Percentiles rank a stretch among this genome's conserved stretches.
These are phyloP conservation scores for Tenodera sinensis DNA, from an alignment of 2,888 invertebrate species.

Conservation along the genomic window DNA sequence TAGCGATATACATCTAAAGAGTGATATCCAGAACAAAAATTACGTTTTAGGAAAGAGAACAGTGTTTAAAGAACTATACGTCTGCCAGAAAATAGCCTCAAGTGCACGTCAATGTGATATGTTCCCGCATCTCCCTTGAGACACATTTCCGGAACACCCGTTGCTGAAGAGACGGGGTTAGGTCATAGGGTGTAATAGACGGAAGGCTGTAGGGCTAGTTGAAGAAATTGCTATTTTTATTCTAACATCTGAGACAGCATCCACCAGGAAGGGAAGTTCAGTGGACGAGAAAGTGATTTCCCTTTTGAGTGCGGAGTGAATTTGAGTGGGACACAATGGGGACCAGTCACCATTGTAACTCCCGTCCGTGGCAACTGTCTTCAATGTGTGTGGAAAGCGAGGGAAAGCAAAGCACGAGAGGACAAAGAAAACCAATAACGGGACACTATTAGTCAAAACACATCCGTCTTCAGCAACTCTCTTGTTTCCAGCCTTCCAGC, in stretches of 20 bases:
- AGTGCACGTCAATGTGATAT: no score
- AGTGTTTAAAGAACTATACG: no score
- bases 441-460: neutral
- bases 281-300: conserved; percentile 17
- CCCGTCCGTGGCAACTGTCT: conserved; percentile 9
- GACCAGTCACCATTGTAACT: neutral
- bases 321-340: conserved; percentile 7
- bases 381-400: neutral
- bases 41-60: no score
- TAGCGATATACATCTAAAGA: no score
- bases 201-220: conserved; percentile 2
- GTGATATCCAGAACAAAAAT: no score
- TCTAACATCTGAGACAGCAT: neutral
- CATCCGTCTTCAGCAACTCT: neutral
- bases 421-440: neutral
- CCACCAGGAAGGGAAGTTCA: neutral
- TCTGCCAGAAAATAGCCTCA: no score
- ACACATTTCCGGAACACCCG: neutral
- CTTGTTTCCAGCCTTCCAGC: no score
- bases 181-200: neutral
- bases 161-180: neutral
- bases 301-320: conserved; percentile 11
- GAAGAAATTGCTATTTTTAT: conserved; percentile 14
- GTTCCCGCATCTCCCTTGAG: neutral
- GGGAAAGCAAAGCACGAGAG: neutral